phyloP scores from a whole-genome alignment of 2,113 vertebrate species.

The Apteryx mantelli region DNA sequence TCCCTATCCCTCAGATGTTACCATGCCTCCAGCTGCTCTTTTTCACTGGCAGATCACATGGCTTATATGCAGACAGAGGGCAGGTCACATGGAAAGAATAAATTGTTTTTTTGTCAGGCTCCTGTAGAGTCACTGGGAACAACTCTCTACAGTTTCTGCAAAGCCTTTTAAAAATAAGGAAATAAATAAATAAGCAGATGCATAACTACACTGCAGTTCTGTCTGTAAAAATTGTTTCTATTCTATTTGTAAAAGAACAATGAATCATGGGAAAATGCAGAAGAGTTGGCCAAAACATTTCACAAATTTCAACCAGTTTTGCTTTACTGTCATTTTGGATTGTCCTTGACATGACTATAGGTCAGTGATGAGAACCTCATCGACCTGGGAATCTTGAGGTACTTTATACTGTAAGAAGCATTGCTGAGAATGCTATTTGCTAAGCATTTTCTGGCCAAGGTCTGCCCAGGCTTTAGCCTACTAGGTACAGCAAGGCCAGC shows the following conservation, averaged over 20 bases:
- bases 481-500: not conserved
- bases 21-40: not conserved
- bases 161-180: not conserved
- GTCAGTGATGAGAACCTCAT: not conserved
- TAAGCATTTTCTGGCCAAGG: not conserved
- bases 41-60: not conserved
- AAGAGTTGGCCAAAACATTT: not conserved
- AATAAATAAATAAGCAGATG: not conserved
- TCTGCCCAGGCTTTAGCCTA: not conserved
- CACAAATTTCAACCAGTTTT: not conserved
- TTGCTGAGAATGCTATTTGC: not conserved
- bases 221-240: not conserved
- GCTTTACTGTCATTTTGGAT: not conserved
- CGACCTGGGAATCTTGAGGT: not conserved
- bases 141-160: not conserved
- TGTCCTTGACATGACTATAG: not conserved
- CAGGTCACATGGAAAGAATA: not conserved
- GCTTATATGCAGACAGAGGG: not conserved
- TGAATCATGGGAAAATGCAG: not conserved
- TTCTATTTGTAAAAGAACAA: not conserved
- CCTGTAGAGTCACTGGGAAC: not conserved
- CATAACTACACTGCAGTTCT: not conserved
- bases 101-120: constrained; percentile 15
- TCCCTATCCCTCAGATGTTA: not conserved
- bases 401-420: not conserved